Evolutionary conservation across 2,888 invertebrate species (phyloP), one percentile per base, ranked within the genome.

Genomic region (Ceriagrion tenellum): DNA sequence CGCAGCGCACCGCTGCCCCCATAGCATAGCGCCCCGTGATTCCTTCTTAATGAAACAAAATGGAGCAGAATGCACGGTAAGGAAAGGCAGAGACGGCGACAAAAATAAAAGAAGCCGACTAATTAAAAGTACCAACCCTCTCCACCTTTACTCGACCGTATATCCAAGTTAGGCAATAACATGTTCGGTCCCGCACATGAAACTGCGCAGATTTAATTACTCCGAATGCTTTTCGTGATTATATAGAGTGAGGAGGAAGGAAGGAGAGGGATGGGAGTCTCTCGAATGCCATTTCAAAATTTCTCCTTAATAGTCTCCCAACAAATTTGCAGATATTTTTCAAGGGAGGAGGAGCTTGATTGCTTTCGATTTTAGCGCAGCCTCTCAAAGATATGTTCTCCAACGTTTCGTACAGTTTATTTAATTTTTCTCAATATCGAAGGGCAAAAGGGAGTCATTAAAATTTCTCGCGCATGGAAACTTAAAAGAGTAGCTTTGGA

Each of bases 1-100:
- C 81, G 30, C 35, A 26, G 81, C 81, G 81, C 81, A 35, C 93
- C 47, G n/a, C 69, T 93, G 63, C 47, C 20, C 63, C 63, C 69
- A n/a, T 40, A 35, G 47, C 69, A n/a, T 26, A 93, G 69, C 20
- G 93, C 93, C 26, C 93, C 26, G 69, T 47, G 47, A 93, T 93
- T 93, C 93, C 69, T 63, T 74, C 93, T 69, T 93, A 93, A 93
- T 93, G 93, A 93, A 93, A 93, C 93, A 69, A 93, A 89, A 89
- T 89, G 89, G 89, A 89, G 89, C 89, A 89, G 55, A 55, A 89
- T 89, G 89, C 89, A 81, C 81, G 13, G 81, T 30, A 26, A n/a
- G n/a, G 69, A n/a, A 26, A n/a, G 69, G 2, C n/a, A 4, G 81
- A 16, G 35, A n/a, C 47, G 47, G 47, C 47, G 47, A 47, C 47